phyloP scores from a whole-genome alignment of 1,140 invertebrate genomes.

The Monomorium pharaonis region DNA sequence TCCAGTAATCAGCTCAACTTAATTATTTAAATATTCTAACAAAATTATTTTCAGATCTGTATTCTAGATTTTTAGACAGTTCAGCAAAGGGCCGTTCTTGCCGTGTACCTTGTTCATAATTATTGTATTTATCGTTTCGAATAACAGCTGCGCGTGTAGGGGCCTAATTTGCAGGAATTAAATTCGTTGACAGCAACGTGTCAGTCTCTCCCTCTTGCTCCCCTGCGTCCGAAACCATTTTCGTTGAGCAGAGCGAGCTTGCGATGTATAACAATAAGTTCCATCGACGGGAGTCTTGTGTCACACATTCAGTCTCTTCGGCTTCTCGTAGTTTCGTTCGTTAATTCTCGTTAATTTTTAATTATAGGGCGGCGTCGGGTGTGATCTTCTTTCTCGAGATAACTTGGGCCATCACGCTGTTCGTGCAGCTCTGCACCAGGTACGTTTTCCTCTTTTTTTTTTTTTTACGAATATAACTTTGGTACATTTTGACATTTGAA shows the following conservation, averaged over 20 bases:
- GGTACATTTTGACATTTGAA: not conserved
- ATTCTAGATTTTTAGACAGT: no score
- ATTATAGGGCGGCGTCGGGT: conserved; percentile 80
- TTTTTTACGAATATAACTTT: not conserved
- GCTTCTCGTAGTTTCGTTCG: not conserved
- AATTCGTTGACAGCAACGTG: not conserved
- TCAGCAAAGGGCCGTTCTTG: no score
- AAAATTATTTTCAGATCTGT: no score
- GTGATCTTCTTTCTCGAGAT: conserved; percentile 84
- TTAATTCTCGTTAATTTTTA: conserved; percentile 8
- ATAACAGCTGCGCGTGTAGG: not conserved
- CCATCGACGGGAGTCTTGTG: not conserved
- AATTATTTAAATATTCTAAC: no score
- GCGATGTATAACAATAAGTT: not conserved
- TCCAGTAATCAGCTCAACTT: no score
- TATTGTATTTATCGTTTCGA: not conserved
- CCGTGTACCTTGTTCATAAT: not conserved
- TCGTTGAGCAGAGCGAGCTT: not conserved
- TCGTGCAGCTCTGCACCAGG: conserved; percentile 83
- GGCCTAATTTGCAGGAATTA: not conserved
- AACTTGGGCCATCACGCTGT: conserved; percentile 84
- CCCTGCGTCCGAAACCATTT: not conserved
- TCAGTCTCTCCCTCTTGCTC: not conserved
- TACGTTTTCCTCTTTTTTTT: conserved; percentile 58
- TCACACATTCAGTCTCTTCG: not conserved